Evolutionary conservation across 2,797 vertebrate genomes (phyloP).

Genomic region (Coranthus polyacanthus): DNA sequence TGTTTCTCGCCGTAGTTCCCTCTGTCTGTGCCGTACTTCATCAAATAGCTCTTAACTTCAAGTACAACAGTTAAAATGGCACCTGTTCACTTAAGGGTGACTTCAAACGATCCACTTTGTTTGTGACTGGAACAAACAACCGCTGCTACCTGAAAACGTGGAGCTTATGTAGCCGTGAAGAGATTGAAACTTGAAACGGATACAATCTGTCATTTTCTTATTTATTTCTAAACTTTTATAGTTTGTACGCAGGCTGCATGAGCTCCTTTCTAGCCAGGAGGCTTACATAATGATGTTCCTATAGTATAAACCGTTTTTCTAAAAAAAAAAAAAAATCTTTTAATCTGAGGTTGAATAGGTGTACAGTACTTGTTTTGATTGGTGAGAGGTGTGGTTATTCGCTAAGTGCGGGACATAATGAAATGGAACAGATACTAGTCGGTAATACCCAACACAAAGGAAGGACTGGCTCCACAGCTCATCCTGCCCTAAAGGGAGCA

Average conservation of each 20-base stretch:
- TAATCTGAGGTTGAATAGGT: background rate
- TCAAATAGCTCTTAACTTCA: background rate
- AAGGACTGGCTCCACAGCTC: background rate
- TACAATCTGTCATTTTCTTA: no score
- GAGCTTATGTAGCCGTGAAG: no score
- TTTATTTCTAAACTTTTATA: no score
- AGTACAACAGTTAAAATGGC: background rate
- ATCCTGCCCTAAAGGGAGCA: background rate
- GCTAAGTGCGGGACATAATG: background rate
- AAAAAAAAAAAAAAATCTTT: background rate
- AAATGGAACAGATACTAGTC: slow-evolving; percentile 4
- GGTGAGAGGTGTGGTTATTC: slow-evolving; percentile 26
- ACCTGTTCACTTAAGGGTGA: no score
- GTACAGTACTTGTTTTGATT: slow-evolving; percentile 23
- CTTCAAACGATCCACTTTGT: no score
- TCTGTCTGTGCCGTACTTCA: background rate
- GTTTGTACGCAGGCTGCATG: no score
- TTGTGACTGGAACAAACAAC: no score
- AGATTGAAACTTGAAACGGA: no score
- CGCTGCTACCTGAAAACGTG: no score
- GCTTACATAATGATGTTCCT: no score
- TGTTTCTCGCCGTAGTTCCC: slow-evolving; percentile 22
- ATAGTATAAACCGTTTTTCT: no score
- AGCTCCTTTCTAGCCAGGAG: no score
- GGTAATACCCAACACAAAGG: background rate